A percentile compares a stretch with the other conserved stretches of the same genome.
Conservation (phyloP, 2,888 invertebrate species). For the Caradrina kadenii region DNA sequence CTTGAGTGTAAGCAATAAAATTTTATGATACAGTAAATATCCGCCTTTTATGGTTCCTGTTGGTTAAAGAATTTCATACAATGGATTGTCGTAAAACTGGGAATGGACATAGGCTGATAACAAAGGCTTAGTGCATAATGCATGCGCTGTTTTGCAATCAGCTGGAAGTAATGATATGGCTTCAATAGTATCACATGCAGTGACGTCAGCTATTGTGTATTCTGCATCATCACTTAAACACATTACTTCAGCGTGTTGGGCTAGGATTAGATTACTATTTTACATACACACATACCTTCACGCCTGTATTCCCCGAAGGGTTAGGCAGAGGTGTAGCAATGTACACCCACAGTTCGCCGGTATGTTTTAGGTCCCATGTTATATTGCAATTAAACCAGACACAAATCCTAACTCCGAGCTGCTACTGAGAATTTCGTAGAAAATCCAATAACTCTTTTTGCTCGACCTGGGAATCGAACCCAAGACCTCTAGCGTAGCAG, state of each 20-base stretch:
- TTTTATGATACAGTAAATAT: slow-evolving; percentile 57
- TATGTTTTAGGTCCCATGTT: too few species aligned
- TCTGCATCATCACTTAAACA: slow-evolving; percentile 35
- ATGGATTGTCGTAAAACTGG: slow-evolving; percentile 66
- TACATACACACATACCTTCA: too few species aligned
- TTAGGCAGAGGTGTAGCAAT: too few species aligned
- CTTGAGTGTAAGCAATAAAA: slow-evolving; percentile 55
- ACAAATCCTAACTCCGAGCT: too few species aligned
- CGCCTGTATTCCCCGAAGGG: too few species aligned
- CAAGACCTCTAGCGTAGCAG: too few species aligned
- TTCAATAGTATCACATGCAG: slow-evolving; percentile 74
- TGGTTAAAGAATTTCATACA: slow-evolving; percentile 56
- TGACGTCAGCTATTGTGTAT: slow-evolving; percentile 55
- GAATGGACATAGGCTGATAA: slow-evolving; percentile 69
- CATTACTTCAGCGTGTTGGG: slow-evolving; percentile 23
- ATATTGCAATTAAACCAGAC: too few species aligned
- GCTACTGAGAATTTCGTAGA: too few species aligned
- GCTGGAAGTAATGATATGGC: slow-evolving; percentile 79
- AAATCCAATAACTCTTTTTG: too few species aligned
- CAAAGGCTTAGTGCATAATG: slow-evolving; percentile 75
- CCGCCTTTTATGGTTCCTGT: slow-evolving; percentile 47
- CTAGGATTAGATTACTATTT: slow-evolving; percentile 37
- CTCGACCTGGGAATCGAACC: too few species aligned
- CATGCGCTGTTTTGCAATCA: slow-evolving; percentile 81
- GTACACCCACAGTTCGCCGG: too few species aligned